A percentile compares a stretch with the other conserved stretches of the same genome.
Conservation (phyloP, 2,888 invertebrate species). For the Cyclophora albipunctata region DNA sequence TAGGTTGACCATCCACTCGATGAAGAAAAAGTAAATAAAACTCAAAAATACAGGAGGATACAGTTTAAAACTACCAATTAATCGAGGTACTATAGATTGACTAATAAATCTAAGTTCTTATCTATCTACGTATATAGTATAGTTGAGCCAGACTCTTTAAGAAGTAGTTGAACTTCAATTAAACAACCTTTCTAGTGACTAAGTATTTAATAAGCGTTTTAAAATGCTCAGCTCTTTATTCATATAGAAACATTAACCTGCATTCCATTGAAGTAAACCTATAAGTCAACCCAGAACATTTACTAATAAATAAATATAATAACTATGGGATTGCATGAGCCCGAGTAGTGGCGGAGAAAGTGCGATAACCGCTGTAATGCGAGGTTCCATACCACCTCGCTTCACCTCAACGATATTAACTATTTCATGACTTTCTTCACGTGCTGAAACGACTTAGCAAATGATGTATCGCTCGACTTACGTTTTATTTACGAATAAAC, state of each 20-base stretch:
- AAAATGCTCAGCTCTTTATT: not conserved
- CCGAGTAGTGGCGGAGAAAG: conserved; percentile 23
- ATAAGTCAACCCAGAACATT: no score
- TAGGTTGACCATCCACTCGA: no score
- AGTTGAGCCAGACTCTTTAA: no score
- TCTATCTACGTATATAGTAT: no score
- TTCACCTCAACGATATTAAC: conserved; percentile 17
- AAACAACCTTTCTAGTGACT: no score
- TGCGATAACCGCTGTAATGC: conserved; percentile 31
- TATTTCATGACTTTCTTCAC: conserved; percentile 32
- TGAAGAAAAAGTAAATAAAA: no score
- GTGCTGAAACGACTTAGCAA: conserved; percentile 24
- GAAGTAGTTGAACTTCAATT: no score
- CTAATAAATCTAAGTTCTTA: no score
- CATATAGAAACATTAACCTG: conserved; percentile 2
- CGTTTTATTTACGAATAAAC: conserved; percentile 13
- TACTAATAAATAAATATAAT: conserved; percentile 16
- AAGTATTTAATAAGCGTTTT: no score
- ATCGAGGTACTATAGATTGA: no score
- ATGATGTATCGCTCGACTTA: conserved; percentile 29
- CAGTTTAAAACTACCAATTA: no score
- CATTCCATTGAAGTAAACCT: conserved; percentile 5
- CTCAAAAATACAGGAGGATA: no score
- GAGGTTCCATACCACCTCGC: conserved; percentile 14
- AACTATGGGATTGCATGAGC: conserved; percentile 31